Evolutionary conservation across 2,113 vertebrate species (phyloP).

Genomic region (Tragulus kanchil): DNA sequence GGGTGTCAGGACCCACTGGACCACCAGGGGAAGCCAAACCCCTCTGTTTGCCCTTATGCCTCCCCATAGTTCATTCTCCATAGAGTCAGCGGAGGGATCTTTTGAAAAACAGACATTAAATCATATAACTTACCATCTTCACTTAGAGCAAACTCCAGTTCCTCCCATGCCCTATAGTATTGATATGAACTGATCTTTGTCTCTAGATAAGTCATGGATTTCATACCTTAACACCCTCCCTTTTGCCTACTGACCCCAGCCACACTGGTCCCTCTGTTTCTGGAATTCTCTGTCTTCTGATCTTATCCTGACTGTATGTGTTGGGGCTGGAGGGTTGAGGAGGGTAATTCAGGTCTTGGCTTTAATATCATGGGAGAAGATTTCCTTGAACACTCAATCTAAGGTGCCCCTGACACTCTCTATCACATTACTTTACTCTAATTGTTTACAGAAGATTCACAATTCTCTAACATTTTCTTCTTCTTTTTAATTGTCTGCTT

Average conservation of each 20-base stretch:
- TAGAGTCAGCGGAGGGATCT: background rate
- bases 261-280: background rate
- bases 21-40: too few relatives aligned
- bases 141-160: background rate
- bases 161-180: background rate
- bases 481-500: background rate
- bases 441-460: conserved; percentile 22
- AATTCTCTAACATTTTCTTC: background rate
- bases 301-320: background rate
- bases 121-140: background rate
- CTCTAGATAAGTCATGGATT: background rate
- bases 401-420: background rate
- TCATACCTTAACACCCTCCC: background rate
- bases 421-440: background rate
- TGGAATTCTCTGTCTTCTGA: background rate
- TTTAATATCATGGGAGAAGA: background rate
- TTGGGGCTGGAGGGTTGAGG: background rate
- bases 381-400: background rate
- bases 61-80: background rate
- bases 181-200: background rate
- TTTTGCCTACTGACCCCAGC: background rate
- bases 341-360: background rate
- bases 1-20: too few relatives aligned
- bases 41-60: background rate
- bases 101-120: background rate